Base-by-base conservation (phyloP, 2,113 vertebrate genomes). In the Electrona antarctica region DNA sequence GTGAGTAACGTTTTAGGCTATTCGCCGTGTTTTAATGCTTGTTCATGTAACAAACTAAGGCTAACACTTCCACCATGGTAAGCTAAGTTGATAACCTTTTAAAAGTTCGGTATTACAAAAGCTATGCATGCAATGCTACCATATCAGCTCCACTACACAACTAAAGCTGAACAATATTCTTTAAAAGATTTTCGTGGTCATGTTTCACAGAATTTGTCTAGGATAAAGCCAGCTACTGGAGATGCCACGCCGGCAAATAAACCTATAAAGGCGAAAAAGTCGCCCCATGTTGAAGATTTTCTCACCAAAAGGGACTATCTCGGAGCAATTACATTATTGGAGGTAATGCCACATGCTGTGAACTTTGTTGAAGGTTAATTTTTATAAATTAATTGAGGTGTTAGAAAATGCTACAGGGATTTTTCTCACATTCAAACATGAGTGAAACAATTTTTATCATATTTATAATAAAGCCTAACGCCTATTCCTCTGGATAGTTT, bases 211-310 rank as follows among this genome's bases (percentile, higher is more conserved):
- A 96, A 95, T 90, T 92, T 96, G 41, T 96, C 95, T 21, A 88
- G 94, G 52, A 91, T 93, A 69, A 96, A 95, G 73, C 94, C 95
- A 45, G 95, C 94, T 7, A 90, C 95, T 9, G 92, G 83, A 8
- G 84, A 80, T 67, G 89, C 91, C 55, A 70, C 82, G 4, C 88
- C 81, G 13, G 73, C 82, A n/a, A 72, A 92, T 68, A 91, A 83
- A 60, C 94, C 87, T 69, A 95, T 91, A 84, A 95, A 93, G 72
- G 93, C 91, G 12, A 94, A 93, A 82, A 94, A 93, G 76, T 86
- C 92, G 46, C 93, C 93, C 0, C 93, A 93, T 65, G 75, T 95
- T 29, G 93, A 95, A 64, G 95, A 95, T 54, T 91, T 93, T 11
- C 85, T 95, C 64, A 74, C 73, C 7, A 81, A 75, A 62, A 89